A percentile compares a stretch with the other conserved stretches of the same genome.
phyloP scores from a whole-genome alignment of 2,113 vertebrate genomes.

The Silurus asotus region DNA sequence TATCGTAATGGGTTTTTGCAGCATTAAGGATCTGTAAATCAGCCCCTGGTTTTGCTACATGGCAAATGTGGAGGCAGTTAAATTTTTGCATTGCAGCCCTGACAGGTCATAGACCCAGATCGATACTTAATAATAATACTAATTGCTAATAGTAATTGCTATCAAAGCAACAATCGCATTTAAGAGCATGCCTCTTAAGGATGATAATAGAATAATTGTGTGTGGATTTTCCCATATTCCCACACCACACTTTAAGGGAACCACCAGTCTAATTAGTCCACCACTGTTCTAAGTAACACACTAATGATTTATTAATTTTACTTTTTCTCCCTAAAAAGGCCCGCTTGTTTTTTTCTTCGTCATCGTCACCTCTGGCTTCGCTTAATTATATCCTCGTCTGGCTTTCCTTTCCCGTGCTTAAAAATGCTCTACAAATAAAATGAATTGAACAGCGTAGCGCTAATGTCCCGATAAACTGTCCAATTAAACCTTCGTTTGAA shows the following conservation, averaged over 20 bases:
- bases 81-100: slow-evolving; percentile 74
- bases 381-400: not conserved
- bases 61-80: too few species aligned
- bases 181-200: too few species aligned
- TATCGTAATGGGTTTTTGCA: too few species aligned
- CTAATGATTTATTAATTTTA: not conserved
- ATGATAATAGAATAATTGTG: too few species aligned
- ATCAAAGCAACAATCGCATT: too few species aligned
- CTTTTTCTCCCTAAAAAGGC: not conserved
- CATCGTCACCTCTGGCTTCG: not conserved
- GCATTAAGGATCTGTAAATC: too few species aligned
- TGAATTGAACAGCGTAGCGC: not conserved
- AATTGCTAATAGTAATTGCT: too few species aligned
- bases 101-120: slow-evolving; percentile 94
- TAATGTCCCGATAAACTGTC: not conserved
- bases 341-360: not conserved
- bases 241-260: too few species aligned
- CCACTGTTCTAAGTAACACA: too few species aligned
- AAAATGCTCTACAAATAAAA: not conserved
- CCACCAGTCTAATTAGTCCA: too few species aligned
- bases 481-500: not conserved
- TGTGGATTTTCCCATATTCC: too few species aligned
- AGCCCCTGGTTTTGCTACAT: too few species aligned
- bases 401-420: not conserved
- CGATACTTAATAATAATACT: slow-evolving; percentile 59